Evolutionary conservation across 1,140 invertebrate genomes (phyloP).

Genomic region (Ganaspis sp.): DNA sequence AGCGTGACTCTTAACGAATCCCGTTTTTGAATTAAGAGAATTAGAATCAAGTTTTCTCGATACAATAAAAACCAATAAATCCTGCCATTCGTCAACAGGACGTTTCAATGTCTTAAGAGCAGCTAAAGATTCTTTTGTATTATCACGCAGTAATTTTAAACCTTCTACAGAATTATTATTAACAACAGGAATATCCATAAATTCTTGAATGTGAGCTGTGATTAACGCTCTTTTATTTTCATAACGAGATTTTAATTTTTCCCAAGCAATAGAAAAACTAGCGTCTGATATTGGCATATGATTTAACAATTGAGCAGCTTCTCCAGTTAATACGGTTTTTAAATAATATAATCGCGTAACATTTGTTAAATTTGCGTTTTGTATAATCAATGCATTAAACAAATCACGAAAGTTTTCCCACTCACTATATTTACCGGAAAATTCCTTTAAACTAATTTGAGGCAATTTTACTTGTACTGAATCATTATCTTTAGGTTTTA

Average conservation of each 20-base stretch:
- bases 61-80: not conserved
- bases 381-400: conserved; percentile 11
- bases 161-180: not conserved
- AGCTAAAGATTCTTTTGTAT: conserved; percentile 25
- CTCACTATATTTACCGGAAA: not conserved
- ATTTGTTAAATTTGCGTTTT: conserved; percentile 10
- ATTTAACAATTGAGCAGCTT: conserved; percentile 29
- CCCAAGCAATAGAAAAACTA: not conserved
- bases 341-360: conserved; percentile 35
- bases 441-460: conserved; percentile 22
- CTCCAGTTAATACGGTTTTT: conserved; percentile 29
- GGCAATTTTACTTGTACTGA: not conserved
- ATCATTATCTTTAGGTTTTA: no score
- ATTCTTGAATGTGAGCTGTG: not conserved
- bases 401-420: conserved; percentile 33
- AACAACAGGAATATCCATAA: not conserved
- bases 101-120: conserved; percentile 37
- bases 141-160: conserved; percentile 30
- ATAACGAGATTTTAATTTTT: not conserved
- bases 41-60: not conserved
- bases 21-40: no score
- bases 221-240: not conserved
- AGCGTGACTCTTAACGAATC: no score
- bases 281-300: not conserved
- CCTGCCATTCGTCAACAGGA: conserved; percentile 27